These are phyloP conservation scores for Ennomos quercinarius DNA, from an alignment of 2,888 invertebrate genomes.

Conservation along the genomic window DNA sequence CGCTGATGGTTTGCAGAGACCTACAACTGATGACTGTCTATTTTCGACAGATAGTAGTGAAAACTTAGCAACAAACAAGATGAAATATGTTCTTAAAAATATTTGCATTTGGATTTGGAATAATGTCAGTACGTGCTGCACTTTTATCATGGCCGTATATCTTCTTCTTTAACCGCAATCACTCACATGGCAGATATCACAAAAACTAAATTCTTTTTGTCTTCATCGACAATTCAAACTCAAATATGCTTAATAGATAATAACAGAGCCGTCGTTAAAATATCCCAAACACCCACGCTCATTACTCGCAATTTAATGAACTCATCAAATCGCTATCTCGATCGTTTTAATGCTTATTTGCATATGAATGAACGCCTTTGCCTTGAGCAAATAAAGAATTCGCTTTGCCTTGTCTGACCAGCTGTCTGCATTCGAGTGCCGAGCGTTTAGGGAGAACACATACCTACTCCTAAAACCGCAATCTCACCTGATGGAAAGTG, in stretches of 20 bases:
- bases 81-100: too few relatives aligned
- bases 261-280: slow-evolving; percentile 22
- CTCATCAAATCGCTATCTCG: slow-evolving; percentile 60
- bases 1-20: too few relatives aligned
- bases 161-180: too few relatives aligned
- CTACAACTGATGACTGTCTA: too few relatives aligned
- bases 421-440: neutral
- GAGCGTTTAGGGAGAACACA: neutral
- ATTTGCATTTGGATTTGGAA: too few relatives aligned
- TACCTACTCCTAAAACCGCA: too few relatives aligned
- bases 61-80: too few relatives aligned
- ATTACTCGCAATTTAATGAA: slow-evolving; percentile 65
- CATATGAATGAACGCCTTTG: slow-evolving; percentile 63
- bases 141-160: too few relatives aligned
- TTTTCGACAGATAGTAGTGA: too few relatives aligned
- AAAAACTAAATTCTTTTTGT: slow-evolving; percentile 29
- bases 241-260: slow-evolving; percentile 23
- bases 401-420: slow-evolving; percentile 43
- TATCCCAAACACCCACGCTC: slow-evolving; percentile 34
- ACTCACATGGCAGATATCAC: too few relatives aligned
- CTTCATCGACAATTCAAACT: slow-evolving; percentile 26
- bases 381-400: slow-evolving; percentile 67
- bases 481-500: too few relatives aligned
- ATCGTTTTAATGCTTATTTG: slow-evolving; percentile 57
- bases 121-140: too few relatives aligned